Conservation (phyloP, 35 echinoderm and acorn worm species). For the Heliocidaris tuberculata region DNA sequence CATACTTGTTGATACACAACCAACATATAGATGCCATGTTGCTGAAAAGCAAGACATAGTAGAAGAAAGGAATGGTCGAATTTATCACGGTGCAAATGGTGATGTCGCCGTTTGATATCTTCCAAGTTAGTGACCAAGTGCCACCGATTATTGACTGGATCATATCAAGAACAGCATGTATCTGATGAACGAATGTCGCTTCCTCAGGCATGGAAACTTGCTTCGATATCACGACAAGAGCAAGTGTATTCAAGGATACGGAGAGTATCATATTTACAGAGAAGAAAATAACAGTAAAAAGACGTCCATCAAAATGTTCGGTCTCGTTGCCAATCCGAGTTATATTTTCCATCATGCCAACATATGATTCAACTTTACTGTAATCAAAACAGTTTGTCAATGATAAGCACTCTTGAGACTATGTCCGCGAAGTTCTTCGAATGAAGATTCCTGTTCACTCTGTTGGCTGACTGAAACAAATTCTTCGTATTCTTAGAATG, state of each 20-base stretch:
- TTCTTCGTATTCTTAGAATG: background rate
- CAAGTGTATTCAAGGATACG: background rate
- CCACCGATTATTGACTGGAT: background rate
- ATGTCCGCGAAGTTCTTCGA: background rate
- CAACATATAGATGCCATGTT: constrained; percentile 14
- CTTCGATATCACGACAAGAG: background rate
- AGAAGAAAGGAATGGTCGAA: constrained; percentile 5
- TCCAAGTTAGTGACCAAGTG: background rate
- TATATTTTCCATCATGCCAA: background rate
- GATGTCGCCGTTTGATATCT: background rate
- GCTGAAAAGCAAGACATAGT: constrained; percentile 21
- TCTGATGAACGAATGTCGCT: background rate
- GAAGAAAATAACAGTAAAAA: background rate
- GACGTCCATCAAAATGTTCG: background rate
- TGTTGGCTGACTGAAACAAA: too few relatives aligned
- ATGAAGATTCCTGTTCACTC: background rate
- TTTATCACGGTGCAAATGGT: constrained; percentile 9
- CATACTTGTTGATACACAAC: constrained; percentile 12
- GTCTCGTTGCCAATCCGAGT: background rate
- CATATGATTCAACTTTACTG: too few relatives aligned
- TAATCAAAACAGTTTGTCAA: background rate
- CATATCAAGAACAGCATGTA: background rate
- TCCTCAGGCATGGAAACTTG: background rate
- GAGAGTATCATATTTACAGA: background rate
- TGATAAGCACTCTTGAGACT: background rate